Conservation (phyloP, 1,140 invertebrate species). For the Pseudomyrmex pallidus region DNA sequence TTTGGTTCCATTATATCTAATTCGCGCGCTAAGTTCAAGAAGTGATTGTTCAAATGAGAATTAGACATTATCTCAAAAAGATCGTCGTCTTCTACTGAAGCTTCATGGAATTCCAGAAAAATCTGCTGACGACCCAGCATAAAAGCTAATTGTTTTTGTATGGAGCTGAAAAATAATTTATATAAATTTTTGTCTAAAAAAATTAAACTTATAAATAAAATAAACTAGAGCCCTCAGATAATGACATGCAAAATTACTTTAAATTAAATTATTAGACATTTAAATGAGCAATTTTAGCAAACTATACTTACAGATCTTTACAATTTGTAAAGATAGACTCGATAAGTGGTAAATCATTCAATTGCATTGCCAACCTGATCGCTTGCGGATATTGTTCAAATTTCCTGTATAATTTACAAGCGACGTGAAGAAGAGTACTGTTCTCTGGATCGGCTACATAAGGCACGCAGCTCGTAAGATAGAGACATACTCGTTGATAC, state of each 20-base stretch:
- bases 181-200: not conserved
- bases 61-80: constrained; percentile 98
- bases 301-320: constrained; percentile 91
- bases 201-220: no score
- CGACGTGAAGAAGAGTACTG: constrained; percentile 93
- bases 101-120: constrained; percentile 91
- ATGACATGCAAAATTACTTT: no score
- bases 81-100: constrained; percentile 93
- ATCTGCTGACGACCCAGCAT: constrained; percentile 99
- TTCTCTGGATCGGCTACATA: constrained; percentile 99
- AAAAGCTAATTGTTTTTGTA: constrained; percentile 98
- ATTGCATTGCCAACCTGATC: constrained; percentile 96
- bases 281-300: constrained; percentile 13
- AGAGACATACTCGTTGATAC: constrained; percentile 97
- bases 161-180: constrained; percentile 87
- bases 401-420: constrained; percentile 95
- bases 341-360: constrained; percentile 95
- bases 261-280: constrained; percentile 6
- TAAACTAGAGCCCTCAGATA: no score
- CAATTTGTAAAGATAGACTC: constrained; percentile 95
- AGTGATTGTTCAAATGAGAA: constrained; percentile 97
- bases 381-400: constrained; percentile 98
- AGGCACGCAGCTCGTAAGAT: constrained; percentile 98
- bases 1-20: constrained; percentile 99
- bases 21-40: constrained; percentile 97